Evolutionary conservation across 2,888 invertebrate species (phyloP).

Genomic region (Epinotia nisella): DNA sequence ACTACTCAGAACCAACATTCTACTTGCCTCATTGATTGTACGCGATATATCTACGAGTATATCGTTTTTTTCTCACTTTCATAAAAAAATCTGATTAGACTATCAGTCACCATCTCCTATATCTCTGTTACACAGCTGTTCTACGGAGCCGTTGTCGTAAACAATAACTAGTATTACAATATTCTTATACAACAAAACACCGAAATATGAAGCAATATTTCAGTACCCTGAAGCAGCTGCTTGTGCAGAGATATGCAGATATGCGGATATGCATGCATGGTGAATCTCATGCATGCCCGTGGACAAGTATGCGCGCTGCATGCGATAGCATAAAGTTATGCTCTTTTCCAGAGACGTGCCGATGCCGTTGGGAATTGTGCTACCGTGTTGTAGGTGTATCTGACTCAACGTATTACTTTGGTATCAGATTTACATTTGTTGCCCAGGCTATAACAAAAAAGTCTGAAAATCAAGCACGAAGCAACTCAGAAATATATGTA

Average conservation of each 20-base stretch:
- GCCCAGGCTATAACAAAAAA: too few species aligned
- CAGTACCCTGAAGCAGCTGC: neutral
- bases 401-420: neutral
- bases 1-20: too few species aligned
- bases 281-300: neutral
- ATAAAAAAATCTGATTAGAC: too few species aligned
- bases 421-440: neutral
- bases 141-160: neutral
- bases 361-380: neutral
- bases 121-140: neutral
- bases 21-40: too few species aligned
- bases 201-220: neutral
- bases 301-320: slow-evolving; percentile 10
- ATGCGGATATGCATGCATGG: slow-evolving; percentile 23
- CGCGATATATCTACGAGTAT: too few species aligned
- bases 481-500: too few species aligned
- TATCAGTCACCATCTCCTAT: too few species aligned
- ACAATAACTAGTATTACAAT: neutral
- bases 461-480: too few species aligned
- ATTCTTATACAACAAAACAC: neutral
- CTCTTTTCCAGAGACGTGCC: neutral
- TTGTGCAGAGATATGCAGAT: slow-evolving; percentile 13
- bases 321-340: neutral
- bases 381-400: neutral
- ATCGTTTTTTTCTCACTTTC: too few species aligned